Percentiles rank a stretch among this genome's conserved stretches.
These are phyloP conservation scores for Galeruca laticollis DNA, from an alignment of 2,888 invertebrate species.

Conservation along the genomic window DNA sequence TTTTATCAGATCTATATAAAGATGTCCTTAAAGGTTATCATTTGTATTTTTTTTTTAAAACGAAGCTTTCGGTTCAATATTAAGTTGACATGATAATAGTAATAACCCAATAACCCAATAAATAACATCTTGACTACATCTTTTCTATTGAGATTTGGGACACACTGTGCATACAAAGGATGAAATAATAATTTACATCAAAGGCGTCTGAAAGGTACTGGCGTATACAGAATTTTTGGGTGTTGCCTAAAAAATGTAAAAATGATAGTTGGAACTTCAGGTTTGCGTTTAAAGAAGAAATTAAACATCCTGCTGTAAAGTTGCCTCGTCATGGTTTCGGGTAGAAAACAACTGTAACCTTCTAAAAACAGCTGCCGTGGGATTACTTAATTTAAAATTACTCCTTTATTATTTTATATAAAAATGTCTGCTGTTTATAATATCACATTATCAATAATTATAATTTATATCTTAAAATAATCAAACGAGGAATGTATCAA, in stretches of 20 bases:
- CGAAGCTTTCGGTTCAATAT: too few relatives aligned
- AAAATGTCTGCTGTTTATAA: neutral
- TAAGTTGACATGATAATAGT: too few relatives aligned
- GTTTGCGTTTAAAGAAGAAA: constrained; percentile 3
- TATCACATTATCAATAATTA: constrained; percentile 10
- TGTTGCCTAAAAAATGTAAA: neutral
- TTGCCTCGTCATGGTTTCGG: constrained; percentile 24
- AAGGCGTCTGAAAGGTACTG: neutral
- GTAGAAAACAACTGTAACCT: constrained; percentile 28
- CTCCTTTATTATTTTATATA: constrained; percentile 21
- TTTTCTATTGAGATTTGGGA: too few relatives aligned
- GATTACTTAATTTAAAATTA: constrained; percentile 26
- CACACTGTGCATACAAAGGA: neutral
- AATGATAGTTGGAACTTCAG: neutral
- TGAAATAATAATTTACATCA: constrained; percentile 4
- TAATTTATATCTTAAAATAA: neutral
- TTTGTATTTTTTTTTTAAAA: too few relatives aligned
- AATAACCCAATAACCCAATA: too few relatives aligned
- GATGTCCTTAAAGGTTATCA: too few relatives aligned
- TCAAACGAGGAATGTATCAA: neutral
- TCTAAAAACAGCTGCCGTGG: constrained; percentile 25
- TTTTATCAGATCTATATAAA: too few relatives aligned
- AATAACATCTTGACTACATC: too few relatives aligned
- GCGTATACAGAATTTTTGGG: neutral
- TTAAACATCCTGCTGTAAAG: constrained; percentile 22